Percentiles rank a stretch among this genome's conserved stretches.
These are phyloP conservation scores for Silvanus unidentatus DNA, from an alignment of 2,888 invertebrate species.

Conservation along the genomic window DNA sequence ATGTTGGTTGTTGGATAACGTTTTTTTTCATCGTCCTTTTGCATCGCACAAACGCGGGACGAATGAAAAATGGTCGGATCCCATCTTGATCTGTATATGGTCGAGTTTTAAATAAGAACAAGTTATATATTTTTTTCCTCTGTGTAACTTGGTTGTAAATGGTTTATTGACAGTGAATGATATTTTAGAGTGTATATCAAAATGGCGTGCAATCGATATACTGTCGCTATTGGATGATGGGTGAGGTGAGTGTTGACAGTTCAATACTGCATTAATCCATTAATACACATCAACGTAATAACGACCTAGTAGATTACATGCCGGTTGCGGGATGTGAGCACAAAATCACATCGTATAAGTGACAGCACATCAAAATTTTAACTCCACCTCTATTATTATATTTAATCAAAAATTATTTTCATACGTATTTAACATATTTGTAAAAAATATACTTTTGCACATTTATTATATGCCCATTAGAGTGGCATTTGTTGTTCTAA, in stretches of 20 bases:
- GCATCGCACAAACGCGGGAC: too few relatives aligned
- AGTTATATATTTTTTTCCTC: conserved; percentile 4
- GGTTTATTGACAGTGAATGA: conserved; percentile 29
- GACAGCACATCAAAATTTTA: conserved; percentile 32
- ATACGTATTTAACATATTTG: conserved; percentile 12
- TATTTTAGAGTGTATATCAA: conserved; percentile 32
- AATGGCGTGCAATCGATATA: conserved; percentile 39
- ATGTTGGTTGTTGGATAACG: too few relatives aligned
- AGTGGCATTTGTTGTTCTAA: too few relatives aligned
- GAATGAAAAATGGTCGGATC: too few relatives aligned
- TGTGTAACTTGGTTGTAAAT: conserved; percentile 18
- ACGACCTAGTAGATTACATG: conserved; percentile 39
- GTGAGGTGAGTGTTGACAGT: conserved; percentile 44
- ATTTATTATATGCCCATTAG: too few relatives aligned
- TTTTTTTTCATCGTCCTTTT: too few relatives aligned
- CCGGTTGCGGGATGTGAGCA: conserved; percentile 34
- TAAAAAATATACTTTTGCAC: too few relatives aligned
- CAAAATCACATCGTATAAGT: conserved; percentile 33
- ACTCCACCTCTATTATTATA: conserved; percentile 23
- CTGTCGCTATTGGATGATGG: conserved; percentile 41
- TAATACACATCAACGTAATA: conserved; percentile 43
- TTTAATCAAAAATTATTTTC: too few relatives aligned
- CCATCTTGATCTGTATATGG: background rate
- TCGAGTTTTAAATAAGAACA: background rate
- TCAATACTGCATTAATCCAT: conserved; percentile 47